These are phyloP conservation scores for Clepsis dumicolana DNA, from an alignment of 2,888 invertebrate species.

Conservation along the genomic window DNA sequence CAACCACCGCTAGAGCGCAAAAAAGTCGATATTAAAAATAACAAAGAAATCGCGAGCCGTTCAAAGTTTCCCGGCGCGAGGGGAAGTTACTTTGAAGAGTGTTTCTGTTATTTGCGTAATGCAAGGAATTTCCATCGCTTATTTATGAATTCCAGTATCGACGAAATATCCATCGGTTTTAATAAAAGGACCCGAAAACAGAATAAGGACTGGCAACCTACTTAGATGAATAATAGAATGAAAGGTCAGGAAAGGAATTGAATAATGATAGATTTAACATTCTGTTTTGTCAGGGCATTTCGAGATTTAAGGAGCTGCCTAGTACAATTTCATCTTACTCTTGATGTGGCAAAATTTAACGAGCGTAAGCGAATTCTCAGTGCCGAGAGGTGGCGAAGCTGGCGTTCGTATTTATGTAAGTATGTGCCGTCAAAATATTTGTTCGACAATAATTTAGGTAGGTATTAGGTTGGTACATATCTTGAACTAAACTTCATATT, in stretches of 20 bases:
- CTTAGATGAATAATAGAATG: constrained; percentile 34
- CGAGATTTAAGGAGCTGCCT: neutral
- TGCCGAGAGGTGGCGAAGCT: too few relatives aligned
- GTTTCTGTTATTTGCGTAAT: constrained; percentile 56
- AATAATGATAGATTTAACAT: constrained; percentile 23
- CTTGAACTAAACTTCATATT: too few relatives aligned
- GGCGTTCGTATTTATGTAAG: too few relatives aligned
- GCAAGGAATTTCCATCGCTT: constrained; percentile 45
- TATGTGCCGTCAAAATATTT: too few relatives aligned
- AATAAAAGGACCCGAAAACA: constrained; percentile 42
- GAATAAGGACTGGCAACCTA: constrained; percentile 28
- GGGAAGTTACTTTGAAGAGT: constrained; percentile 64
- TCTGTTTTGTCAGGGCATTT: constrained; percentile 12
- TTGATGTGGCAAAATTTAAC: neutral
- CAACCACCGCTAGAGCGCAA: constrained; percentile 73
- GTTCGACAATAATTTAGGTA: too few relatives aligned
- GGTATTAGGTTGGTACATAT: too few relatives aligned
- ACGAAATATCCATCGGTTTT: constrained; percentile 40
- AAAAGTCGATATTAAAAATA: constrained; percentile 80
- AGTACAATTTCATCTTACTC: constrained; percentile 1
- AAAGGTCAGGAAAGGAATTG: constrained; percentile 32
- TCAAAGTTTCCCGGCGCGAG: constrained; percentile 62
- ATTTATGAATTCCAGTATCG: constrained; percentile 44
- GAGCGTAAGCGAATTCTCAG: too few relatives aligned
- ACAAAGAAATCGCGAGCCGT: constrained; percentile 70